Evolutionary conservation across 2,113 vertebrate genomes (phyloP), one percentile per base, ranked within the genome.

Genomic region (Takifugu flavidus): DNA sequence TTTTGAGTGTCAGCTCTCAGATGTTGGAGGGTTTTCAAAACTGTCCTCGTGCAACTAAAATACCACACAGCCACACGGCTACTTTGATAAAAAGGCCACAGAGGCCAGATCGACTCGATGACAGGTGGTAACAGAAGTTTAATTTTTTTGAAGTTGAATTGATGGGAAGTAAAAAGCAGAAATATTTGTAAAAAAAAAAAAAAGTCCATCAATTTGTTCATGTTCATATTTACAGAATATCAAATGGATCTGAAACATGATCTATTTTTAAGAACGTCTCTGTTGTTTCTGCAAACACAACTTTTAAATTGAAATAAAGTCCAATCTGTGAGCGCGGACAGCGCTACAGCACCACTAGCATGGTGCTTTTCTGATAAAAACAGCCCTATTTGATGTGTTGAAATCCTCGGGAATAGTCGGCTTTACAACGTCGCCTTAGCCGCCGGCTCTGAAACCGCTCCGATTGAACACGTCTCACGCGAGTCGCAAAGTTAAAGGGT

Each of bases 291-390:
- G 49, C 29, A 25, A 26, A 12, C 29, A 25, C 25, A 26, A 46
- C 31, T 12, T 75, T 56, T 57, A 64, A 31, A 61, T 0, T 53
- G 7, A 52, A 49, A 54, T 50, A 59, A n/a, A 54, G 46, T 10
- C 2, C 11, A 77, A 56, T 25, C 47, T 39, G 27, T 56, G n/a
- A n/a, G 4, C 47, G 6, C 15, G 3, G 5, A 45, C 14, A 45
- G 44, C 4, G 44, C 67, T 15, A 25, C 42, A 26, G 58, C 69
- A 31, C 49, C 42, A 46, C 31, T 5, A 13, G 54, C 34, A 46
- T 65, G 70, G 62, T 51, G 47, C 59, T 82, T 39, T 76, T 71
- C 49, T 57, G 59, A 75, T 73, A 72, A 77, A 76, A 6, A 42
- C 46, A 15, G 43, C 64, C 69, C 51, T 52, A 53, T 63, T 65